phyloP scores from a whole-genome alignment of 1,140 invertebrate genomes.

The Venturia canescens region DNA sequence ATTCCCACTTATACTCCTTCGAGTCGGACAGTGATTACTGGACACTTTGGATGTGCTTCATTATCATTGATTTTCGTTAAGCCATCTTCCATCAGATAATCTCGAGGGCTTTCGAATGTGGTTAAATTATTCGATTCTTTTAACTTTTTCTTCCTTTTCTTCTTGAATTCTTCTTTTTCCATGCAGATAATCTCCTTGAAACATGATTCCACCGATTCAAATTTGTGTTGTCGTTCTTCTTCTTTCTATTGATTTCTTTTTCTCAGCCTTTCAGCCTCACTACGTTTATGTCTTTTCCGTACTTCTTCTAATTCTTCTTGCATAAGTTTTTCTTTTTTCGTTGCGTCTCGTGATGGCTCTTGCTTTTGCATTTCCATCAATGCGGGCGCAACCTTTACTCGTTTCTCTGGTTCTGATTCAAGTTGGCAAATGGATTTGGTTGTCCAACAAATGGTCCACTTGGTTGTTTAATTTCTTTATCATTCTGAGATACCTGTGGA shows the following conservation, averaged over 20 bases:
- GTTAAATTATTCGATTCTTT: too few relatives aligned
- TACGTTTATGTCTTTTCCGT: neutral
- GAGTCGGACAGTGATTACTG: neutral
- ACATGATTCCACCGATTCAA: neutral
- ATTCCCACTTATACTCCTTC: neutral
- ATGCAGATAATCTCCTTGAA: too few relatives aligned
- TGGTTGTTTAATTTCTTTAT: too few relatives aligned
- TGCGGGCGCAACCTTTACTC: constrained; percentile 29
- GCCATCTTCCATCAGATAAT: neutral
- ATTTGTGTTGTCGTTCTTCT: neutral
- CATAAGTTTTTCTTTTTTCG: neutral
- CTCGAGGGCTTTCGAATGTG: neutral
- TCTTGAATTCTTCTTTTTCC: neutral
- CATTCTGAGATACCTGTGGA: too few relatives aligned
- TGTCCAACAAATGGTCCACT: neutral
- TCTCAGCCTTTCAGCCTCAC: neutral
- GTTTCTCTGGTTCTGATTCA: neutral
- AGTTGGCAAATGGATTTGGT: neutral
- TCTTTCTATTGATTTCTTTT: neutral
- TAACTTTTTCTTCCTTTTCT: neutral
- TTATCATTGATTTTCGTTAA: neutral
- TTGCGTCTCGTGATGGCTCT: neutral
- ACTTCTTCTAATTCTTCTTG: neutral
- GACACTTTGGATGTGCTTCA: neutral
- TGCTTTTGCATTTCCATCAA: neutral